Base-by-base conservation (phyloP, 2,797 vertebrate genomes). In the Scleropages formosus region DNA sequence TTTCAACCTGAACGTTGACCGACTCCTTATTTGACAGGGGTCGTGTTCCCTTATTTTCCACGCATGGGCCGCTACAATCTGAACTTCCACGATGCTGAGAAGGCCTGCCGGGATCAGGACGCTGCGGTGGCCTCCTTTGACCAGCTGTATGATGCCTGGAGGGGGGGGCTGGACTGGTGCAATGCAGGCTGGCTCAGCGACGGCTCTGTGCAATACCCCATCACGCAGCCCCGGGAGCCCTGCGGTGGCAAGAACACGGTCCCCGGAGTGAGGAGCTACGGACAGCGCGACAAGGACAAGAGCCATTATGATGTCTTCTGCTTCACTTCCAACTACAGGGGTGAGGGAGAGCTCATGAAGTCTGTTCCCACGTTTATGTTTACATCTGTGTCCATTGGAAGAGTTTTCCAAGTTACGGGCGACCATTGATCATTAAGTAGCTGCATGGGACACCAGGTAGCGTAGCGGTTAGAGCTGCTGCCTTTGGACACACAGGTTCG, bases 151-250 rank as follows among this genome's bases (percentile, higher is more conserved):
- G 92, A 95, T 0, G 95, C 95, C 24, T 99, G 97, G 96, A 89
- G 91, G 46, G 89, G 87, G 0, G 96, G 96, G 16, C 81, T 99
- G 87, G 96, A 99, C 86, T 99, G 97, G 97, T 99, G 97, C 83
- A 99, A 99, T 0, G 97, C 97, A 0, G 97, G 97, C 77, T 98
- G 97, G 97, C 93, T 99, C 68, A 95, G 86, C 0, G 97, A 99
- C 0, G 97, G 97, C 24, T 95, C 96, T 0, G 97, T 96, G 20
- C 96, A 96, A 72, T 99, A 99, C 74, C 97, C 97, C 63, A 95
- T 99, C 85, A 96, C 91, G 79, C 91, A 88, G 58, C 96, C 97
- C 44, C 88, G 97, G 39, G 96, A 95, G 73, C 96, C 95, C 60
- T 99, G 97, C 0, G 97, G 97, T 8, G 97, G 97, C 60, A 95